These are phyloP conservation scores for Rhea americana DNA, from an alignment of 2,113 vertebrate genomes.

Conservation along the genomic window DNA sequence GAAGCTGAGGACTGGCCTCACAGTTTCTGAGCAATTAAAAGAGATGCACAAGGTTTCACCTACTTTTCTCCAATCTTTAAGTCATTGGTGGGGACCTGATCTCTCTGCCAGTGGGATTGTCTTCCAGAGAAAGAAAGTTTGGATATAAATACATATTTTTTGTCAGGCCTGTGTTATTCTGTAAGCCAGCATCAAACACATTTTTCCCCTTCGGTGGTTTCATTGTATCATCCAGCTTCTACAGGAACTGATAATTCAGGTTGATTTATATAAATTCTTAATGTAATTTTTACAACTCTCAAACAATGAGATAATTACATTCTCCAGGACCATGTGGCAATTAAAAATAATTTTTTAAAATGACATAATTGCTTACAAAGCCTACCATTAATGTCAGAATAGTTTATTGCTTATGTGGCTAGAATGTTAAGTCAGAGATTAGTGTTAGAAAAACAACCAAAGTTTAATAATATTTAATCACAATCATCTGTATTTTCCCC, in stretches of 20 bases:
- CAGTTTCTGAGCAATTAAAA: neutral
- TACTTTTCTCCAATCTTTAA: neutral
- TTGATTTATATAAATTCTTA: neutral
- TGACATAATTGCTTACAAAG: neutral
- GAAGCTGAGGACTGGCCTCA: neutral
- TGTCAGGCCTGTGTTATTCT: neutral
- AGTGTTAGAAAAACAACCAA: fast-evolving
- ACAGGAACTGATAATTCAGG: neutral
- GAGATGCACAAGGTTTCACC: fast-evolving
- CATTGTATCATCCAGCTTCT: neutral
- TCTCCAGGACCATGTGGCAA: neutral
- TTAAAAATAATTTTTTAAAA: neutral
- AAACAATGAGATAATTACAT: neutral
- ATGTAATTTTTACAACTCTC: neutral
- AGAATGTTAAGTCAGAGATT: neutral
- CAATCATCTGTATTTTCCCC: neutral
- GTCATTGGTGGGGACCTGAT: fast-evolving
- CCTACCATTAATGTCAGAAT: neutral
- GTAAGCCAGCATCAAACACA: neutral
- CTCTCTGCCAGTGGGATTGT: neutral
- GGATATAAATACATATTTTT: neutral
- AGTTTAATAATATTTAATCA: neutral
- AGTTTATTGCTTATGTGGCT: neutral
- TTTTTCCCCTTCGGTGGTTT: neutral
- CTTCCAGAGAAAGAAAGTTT: neutral